These are phyloP conservation scores for Drosophila hawaiiensis DNA, from an alignment of 2,888 invertebrate genomes.

Conservation along the genomic window DNA sequence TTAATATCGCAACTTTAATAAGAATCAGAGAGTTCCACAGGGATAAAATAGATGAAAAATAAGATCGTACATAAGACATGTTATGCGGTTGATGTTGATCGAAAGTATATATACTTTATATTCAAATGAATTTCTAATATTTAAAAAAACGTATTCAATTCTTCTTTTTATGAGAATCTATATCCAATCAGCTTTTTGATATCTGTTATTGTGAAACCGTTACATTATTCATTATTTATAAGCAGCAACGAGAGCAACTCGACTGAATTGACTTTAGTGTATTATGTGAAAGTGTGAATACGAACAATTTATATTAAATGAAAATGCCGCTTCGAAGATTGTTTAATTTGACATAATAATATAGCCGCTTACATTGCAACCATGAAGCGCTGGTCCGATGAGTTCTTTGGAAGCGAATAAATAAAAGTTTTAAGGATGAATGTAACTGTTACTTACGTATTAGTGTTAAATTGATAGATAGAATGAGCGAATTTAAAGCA, in stretches of 20 bases:
- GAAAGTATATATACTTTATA: no score
- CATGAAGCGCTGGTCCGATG: background rate
- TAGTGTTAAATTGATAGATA: background rate
- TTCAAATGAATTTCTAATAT: background rate
- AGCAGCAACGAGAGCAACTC: background rate
- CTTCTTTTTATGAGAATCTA: background rate
- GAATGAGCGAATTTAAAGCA: background rate
- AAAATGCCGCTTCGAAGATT: background rate
- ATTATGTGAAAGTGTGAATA: no score
- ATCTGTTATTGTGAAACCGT: background rate
- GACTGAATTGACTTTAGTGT: background rate
- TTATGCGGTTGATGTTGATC: background rate
- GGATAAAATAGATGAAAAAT: background rate
- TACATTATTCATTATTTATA: background rate
- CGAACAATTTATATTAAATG: background rate
- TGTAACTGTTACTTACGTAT: background rate
- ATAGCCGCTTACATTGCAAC: background rate
- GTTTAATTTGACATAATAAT: background rate
- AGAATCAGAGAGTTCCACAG: background rate
- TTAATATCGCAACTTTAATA: background rate
- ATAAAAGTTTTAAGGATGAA: background rate
- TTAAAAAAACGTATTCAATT: background rate
- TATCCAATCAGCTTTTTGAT: background rate
- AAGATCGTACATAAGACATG: no score
- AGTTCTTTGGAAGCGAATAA: background rate